phyloP scores from a whole-genome alignment of 2,888 invertebrate genomes.

The Euzetes globulus region DNA sequence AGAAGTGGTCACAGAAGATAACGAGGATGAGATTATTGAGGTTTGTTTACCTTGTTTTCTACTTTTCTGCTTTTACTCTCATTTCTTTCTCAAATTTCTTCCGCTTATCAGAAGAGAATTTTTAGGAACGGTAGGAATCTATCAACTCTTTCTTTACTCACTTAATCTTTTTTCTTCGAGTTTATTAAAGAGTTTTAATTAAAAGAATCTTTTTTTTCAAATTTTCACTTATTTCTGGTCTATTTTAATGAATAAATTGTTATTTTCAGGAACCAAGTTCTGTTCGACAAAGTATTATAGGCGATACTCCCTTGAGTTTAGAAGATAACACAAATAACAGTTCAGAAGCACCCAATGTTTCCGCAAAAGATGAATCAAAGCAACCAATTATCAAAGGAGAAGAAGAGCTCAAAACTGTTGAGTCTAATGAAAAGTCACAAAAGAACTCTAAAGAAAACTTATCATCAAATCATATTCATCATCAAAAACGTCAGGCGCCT shows the following conservation, averaged over 20 bases:
- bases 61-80: not conserved
- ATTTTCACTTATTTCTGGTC: no score
- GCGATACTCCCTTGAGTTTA: not conserved
- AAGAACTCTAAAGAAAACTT: conserved; percentile 15
- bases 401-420: not conserved
- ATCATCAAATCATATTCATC: not conserved
- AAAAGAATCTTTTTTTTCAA: no score
- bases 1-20: conserved; percentile 49
- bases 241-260: not conserved
- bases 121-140: not conserved
- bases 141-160: not conserved
- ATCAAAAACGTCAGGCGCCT: conserved; percentile 36
- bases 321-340: not conserved
- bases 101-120: not conserved
- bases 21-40: conserved; percentile 40
- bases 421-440: conserved; percentile 2
- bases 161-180: not conserved
- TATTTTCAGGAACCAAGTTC: not conserved
- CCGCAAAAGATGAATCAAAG: conserved; percentile 6
- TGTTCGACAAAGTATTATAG: conserved; percentile 28
- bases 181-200: no score
- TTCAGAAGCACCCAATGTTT: not conserved
- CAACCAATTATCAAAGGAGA: not conserved
- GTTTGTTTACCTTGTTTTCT: not conserved
- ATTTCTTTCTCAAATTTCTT: not conserved